Evolutionary conservation across 2,113 vertebrate species (phyloP).

Genomic region (Murina feae): DNA sequence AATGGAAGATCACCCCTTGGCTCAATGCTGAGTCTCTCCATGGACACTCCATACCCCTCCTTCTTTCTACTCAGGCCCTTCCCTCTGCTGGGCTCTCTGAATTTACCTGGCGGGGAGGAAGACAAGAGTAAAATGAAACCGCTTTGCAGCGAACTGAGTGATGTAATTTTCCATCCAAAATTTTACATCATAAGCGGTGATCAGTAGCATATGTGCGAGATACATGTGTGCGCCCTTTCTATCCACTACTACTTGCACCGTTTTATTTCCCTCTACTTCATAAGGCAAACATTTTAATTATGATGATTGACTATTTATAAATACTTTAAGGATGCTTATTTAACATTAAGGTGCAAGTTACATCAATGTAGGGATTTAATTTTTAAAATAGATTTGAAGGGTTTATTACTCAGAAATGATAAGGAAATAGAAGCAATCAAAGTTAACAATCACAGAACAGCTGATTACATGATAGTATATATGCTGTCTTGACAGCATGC

Average conservation of each 20-base stretch:
- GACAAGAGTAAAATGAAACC: background rate
- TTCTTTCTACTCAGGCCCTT: too few relatives aligned
- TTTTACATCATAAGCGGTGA: background rate
- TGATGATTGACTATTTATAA: background rate
- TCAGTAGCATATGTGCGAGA: background rate
- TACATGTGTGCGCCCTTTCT: background rate
- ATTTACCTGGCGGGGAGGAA: too few relatives aligned
- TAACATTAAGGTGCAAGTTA: background rate
- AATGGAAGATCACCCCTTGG: background rate
- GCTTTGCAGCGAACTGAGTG: background rate
- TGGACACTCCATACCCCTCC: too few relatives aligned
- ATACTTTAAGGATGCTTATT: conserved; percentile 20
- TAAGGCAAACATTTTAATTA: background rate
- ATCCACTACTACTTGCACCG: background rate
- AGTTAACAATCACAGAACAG: background rate
- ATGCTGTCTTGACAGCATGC: background rate
- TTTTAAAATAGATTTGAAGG: background rate
- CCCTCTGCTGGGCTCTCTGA: too few relatives aligned
- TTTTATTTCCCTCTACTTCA: background rate
- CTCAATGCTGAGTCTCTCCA: too few relatives aligned
- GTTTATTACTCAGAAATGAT: conserved; percentile 13
- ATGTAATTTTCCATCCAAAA: background rate
- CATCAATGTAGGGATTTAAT: background rate
- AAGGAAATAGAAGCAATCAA: background rate
- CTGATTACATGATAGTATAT: background rate